Conservation (phyloP, 2,797 vertebrate genomes). For the Poeciliopsis infans region DNA sequence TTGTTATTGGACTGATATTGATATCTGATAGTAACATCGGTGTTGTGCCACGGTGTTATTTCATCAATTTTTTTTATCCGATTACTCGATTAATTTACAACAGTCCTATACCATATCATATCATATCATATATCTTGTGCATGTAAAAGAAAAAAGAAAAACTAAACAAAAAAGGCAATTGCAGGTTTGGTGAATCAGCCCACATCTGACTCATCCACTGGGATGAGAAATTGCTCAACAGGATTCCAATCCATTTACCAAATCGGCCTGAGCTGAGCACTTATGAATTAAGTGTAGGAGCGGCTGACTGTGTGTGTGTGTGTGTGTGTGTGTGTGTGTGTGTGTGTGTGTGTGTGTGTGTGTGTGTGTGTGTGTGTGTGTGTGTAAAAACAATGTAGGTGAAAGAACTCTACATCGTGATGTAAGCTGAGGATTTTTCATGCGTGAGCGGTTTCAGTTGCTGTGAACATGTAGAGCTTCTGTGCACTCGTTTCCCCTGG, state of each 20-base stretch:
- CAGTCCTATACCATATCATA: too few species aligned
- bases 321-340: too few species aligned
- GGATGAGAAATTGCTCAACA: slow-evolving; percentile 42
- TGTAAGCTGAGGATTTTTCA: not conserved
- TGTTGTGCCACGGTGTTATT: too few species aligned
- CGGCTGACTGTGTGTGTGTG: slow-evolving; percentile 14
- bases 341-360: too few species aligned
- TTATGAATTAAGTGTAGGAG: slow-evolving; percentile 49
- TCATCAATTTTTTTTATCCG: too few species aligned
- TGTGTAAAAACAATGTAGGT: slow-evolving; percentile 19
- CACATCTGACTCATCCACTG: slow-evolving; percentile 50
- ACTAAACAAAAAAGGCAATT: slow-evolving; percentile 14
- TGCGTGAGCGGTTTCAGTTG: slow-evolving; percentile 26
- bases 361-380: not conserved
- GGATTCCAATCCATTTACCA: slow-evolving; percentile 28
- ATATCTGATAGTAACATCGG: too few species aligned
- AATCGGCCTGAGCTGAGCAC: slow-evolving; percentile 33
- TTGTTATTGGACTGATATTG: too few species aligned
- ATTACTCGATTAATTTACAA: too few species aligned
- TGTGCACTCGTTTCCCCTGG: not conserved
- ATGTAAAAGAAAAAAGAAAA: not conserved
- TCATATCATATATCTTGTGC: too few species aligned
- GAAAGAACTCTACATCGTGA: slow-evolving; percentile 11
- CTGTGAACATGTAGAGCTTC: slow-evolving; percentile 4
- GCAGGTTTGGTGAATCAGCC: slow-evolving; percentile 55